A percentile compares a stretch with the other conserved stretches of the same genome.
Evolutionary conservation across 1,140 invertebrate genomes (phyloP).

Genomic region (Scylla paramamosain): DNA sequence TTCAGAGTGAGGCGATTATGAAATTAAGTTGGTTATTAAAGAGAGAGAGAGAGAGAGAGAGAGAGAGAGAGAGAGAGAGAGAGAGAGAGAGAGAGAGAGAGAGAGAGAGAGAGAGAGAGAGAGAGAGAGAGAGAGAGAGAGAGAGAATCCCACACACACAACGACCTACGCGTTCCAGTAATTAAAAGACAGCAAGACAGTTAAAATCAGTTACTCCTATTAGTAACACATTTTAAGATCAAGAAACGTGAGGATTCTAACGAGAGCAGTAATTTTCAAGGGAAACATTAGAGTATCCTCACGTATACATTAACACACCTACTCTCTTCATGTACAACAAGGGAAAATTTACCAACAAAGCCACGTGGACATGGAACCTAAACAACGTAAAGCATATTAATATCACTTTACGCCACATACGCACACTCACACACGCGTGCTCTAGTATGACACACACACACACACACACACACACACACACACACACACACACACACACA

Average conservation of each 20-base stretch:
- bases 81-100: conserved; percentile 3
- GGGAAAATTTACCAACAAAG: no score
- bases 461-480: background rate
- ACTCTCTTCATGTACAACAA: no score
- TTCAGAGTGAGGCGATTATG: background rate
- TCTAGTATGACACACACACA: background rate
- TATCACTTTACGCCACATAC: background rate
- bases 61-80: background rate
- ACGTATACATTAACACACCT: no score
- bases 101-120: conserved; percentile 3
- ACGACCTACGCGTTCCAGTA: no score
- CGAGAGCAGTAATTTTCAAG: no score
- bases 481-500: background rate
- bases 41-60: background rate
- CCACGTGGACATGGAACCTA: no score
- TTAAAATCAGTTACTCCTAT: no score
- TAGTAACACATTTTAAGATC: no score
- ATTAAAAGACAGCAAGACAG: no score
- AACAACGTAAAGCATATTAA: background rate
- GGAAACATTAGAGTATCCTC: no score
- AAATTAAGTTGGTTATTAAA: background rate
- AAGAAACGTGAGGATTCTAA: no score
- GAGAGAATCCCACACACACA: background rate
- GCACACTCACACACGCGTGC: background rate
- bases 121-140: conserved; percentile 3